phyloP scores from a whole-genome alignment of 2,888 invertebrate genomes.

The Zaprionus bogoriensis region DNA sequence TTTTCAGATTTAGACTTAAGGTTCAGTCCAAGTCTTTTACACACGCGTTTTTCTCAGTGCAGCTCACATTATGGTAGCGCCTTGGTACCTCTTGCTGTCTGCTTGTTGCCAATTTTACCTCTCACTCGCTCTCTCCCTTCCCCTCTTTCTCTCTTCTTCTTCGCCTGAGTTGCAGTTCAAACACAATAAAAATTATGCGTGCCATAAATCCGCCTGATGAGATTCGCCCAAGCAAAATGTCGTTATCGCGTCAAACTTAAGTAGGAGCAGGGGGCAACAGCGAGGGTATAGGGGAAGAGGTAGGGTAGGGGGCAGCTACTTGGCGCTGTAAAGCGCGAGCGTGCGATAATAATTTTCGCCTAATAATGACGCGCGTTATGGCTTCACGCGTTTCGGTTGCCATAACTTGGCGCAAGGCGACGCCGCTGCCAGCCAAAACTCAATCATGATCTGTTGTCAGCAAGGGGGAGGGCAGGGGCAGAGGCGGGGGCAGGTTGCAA shows the following conservation, averaged over 20 bases:
- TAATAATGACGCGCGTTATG: conserved; percentile 78
- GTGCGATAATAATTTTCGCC: conserved; percentile 79
- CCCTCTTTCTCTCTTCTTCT: no score
- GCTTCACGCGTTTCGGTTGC: conserved; percentile 59
- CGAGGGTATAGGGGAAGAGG: background rate
- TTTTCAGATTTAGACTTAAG: no score
- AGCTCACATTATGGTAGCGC: conserved; percentile 45
- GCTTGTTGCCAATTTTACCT: conserved; percentile 58
- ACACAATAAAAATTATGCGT: conserved; percentile 79
- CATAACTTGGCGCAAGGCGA: conserved; percentile 62
- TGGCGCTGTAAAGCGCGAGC: conserved; percentile 46
- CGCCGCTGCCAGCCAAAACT: conserved; percentile 50
- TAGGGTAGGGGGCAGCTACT: background rate
- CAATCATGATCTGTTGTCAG: conserved; percentile 78
- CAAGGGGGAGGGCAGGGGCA: conserved; percentile 8
- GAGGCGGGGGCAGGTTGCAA: conserved; percentile 4
- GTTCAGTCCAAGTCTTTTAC: no score
- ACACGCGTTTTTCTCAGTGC: conserved; percentile 36
- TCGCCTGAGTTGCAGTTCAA: conserved; percentile 63
- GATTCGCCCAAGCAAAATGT: conserved; percentile 66
- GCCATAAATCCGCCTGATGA: conserved; percentile 79
- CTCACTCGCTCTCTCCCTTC: no score
- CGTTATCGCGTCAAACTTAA: conserved; percentile 71
- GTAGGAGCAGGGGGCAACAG: conserved; percentile 26
- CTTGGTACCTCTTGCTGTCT: conserved; percentile 39